phyloP scores from a whole-genome alignment of 2,888 invertebrate species.

The Pardosa pseudoannulata region DNA sequence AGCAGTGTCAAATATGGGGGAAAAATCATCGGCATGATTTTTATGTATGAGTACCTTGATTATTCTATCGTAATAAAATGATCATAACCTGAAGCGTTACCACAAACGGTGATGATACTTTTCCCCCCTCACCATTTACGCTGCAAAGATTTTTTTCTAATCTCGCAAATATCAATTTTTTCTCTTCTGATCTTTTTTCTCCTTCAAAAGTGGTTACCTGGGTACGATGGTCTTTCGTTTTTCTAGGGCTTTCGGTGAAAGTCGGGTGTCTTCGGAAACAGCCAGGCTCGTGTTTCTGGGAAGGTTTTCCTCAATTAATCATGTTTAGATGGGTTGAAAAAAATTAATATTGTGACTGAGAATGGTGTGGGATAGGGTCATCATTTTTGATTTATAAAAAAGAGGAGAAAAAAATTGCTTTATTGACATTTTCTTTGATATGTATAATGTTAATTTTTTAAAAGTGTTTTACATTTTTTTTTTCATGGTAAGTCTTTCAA shows the following conservation, averaged over 20 bases:
- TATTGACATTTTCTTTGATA: too few relatives aligned
- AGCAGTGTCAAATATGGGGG: constrained; percentile 6
- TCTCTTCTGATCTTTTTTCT: background rate
- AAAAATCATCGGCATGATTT: constrained; percentile 4
- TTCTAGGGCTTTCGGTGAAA: background rate
- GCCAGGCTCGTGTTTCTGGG: background rate
- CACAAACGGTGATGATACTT: background rate
- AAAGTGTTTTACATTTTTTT: too few relatives aligned
- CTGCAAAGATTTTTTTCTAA: background rate
- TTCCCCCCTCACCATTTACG: background rate
- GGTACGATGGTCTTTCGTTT: background rate
- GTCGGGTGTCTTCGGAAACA: background rate
- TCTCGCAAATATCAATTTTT: background rate
- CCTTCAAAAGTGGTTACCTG: background rate
- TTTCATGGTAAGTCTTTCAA: too few relatives aligned
- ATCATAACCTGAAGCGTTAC: constrained; percentile 17
- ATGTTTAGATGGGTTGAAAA: too few relatives aligned
- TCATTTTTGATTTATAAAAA: too few relatives aligned
- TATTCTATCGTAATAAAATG: constrained; percentile 14
- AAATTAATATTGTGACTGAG: too few relatives aligned
- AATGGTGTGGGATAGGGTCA: too few relatives aligned
- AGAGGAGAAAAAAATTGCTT: too few relatives aligned
- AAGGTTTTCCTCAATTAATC: background rate
- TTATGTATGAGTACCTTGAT: constrained; percentile 9
- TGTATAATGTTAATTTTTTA: too few relatives aligned